Conservation (phyloP, 1,140 invertebrate genomes). For the Panagrolaimus sp. region DNA sequence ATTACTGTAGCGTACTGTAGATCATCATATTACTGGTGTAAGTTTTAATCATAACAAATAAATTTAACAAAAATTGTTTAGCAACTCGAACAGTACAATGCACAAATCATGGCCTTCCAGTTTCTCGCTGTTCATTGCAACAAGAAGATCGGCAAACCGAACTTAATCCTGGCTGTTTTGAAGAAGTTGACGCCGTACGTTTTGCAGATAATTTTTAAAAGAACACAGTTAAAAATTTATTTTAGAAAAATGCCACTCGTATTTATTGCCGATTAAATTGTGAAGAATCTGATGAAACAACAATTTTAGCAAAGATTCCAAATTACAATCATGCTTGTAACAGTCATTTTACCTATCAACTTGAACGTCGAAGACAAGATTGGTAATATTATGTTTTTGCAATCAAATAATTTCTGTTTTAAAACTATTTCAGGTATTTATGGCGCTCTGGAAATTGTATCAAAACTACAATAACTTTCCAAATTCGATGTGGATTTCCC, state of each 20-base stretch:
- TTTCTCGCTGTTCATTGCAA: constrained; percentile 42
- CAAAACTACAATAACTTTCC: constrained; percentile 46
- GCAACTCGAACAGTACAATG: constrained; percentile 29
- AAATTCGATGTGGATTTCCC: constrained; percentile 55
- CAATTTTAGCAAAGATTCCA: constrained; percentile 38
- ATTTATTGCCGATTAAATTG: constrained; percentile 53
- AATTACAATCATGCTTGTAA: constrained; percentile 44
- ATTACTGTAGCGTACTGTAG: constrained; percentile 4
- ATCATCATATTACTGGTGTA: constrained; percentile 32
- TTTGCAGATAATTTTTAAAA: neutral
- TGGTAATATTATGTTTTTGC: constrained; percentile 33
- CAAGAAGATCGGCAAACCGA: constrained; percentile 40
- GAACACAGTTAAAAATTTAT: constrained; percentile 1
- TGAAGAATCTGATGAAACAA: constrained; percentile 54
- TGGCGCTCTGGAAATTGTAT: constrained; percentile 49
- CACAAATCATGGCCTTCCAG: constrained; percentile 42
- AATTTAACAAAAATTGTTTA: neutral
- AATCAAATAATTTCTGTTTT: constrained; percentile 9
- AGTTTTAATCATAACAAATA: constrained; percentile 12
- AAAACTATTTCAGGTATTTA: constrained; percentile 44
- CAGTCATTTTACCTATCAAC: constrained; percentile 46
- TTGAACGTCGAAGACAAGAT: constrained; percentile 48
- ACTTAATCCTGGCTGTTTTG: constrained; percentile 50
- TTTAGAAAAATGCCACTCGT: constrained; percentile 45
- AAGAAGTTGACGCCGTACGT: constrained; percentile 40